phyloP scores from a whole-genome alignment of 2,113 vertebrate species.

The Gopherus flavomarginatus region DNA sequence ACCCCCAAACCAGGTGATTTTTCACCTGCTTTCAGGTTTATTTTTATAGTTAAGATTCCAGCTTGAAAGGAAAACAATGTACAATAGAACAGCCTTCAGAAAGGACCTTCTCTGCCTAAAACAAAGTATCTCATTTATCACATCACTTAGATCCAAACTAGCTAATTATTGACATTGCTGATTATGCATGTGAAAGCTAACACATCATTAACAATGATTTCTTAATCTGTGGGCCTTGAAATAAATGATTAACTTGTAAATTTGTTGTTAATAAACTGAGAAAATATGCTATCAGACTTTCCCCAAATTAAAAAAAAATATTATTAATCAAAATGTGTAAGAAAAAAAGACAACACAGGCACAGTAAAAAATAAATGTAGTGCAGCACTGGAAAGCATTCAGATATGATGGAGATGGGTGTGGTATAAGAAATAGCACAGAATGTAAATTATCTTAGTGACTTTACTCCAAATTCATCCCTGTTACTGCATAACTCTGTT shows the following conservation, averaged over 20 bases:
- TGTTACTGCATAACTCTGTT: neutral
- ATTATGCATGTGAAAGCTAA: slow-evolving; percentile 15
- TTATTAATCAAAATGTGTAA: neutral
- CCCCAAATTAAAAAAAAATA: rapidly evolving
- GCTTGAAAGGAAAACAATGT: rapidly evolving
- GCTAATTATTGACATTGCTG: slow-evolving; percentile 16
- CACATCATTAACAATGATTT: neutral
- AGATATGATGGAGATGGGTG: neutral
- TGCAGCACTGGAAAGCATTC: neutral
- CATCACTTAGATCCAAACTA: neutral
- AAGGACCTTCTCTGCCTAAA: neutral
- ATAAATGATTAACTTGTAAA: slow-evolving; percentile 15
- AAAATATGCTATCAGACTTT: neutral
- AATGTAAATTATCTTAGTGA: neutral
- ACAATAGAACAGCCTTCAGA: neutral
- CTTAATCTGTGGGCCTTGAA: neutral
- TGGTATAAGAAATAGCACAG: neutral
- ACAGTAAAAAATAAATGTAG: neutral
- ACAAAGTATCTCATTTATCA: neutral
- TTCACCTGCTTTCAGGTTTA: neutral
- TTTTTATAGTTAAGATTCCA: neutral
- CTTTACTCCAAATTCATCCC: neutral
- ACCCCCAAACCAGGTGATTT: neutral
- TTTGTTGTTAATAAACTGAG: neutral
- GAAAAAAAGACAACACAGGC: neutral